A percentile compares a stretch with the other conserved stretches of the same genome.
Evolutionary conservation across 2,113 vertebrate genomes (phyloP).

Genomic region (Cheilinus undulatus): DNA sequence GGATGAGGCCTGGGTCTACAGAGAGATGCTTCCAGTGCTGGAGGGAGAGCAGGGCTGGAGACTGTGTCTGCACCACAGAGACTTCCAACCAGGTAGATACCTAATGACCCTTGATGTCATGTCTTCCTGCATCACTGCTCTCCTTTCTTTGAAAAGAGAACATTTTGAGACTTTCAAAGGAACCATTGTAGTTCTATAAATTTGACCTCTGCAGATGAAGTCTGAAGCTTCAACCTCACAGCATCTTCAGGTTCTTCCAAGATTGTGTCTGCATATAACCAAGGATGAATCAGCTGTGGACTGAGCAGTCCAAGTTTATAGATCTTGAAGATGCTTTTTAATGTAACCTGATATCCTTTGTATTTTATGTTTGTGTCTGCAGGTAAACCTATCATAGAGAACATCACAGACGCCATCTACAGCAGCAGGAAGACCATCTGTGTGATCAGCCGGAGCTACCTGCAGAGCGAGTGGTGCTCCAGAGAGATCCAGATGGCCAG

Average conservation of each 20-base stretch:
- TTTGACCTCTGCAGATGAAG: no score
- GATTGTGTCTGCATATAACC: no score
- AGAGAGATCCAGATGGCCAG: constrained; percentile 57
- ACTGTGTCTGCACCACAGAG: constrained; percentile 77
- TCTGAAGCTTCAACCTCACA: no score
- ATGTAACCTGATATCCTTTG: no score
- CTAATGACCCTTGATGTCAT: not conserved
- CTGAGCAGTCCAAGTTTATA: no score
- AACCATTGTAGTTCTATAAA: no score
- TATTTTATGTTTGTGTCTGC: not conserved
- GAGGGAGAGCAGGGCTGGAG: constrained; percentile 71
- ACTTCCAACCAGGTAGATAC: constrained; percentile 70
- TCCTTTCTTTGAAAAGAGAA: no score
- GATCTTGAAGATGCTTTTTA: no score
- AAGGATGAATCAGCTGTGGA: no score
- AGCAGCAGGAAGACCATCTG: constrained; percentile 77
- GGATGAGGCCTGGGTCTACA: constrained; percentile 74
- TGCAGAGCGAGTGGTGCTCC: constrained; percentile 75
- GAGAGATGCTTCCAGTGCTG: constrained; percentile 68
- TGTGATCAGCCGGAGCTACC: constrained; percentile 66
- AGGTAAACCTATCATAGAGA: constrained; percentile 75
- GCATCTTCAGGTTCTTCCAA: no score
- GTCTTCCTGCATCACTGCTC: no score
- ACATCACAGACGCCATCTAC: constrained; percentile 78
- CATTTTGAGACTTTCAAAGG: no score